Percentiles rank a stretch among this genome's conserved stretches.
These are phyloP conservation scores for Aporrectodea caliginosa DNA, from an alignment of 1,140 invertebrate genomes.

Conservation along the genomic window DNA sequence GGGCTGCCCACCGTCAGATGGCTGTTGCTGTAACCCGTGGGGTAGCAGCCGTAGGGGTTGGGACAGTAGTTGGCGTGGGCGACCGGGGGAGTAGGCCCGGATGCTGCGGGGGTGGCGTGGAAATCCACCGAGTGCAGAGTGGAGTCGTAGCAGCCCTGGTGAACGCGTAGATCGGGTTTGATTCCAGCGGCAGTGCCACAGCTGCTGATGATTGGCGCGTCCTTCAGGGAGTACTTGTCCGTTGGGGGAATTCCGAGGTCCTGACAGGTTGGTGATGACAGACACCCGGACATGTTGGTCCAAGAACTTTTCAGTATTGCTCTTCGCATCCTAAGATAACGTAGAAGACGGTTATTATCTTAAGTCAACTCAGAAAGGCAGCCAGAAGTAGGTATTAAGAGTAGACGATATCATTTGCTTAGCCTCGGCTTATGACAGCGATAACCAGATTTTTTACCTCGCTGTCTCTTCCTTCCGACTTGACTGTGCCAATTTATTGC, in stretches of 20 bases:
- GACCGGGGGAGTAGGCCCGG: neutral
- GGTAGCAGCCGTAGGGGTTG: neutral
- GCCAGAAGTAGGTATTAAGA: too few relatives aligned
- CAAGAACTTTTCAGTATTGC: neutral
- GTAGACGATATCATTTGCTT: too few relatives aligned
- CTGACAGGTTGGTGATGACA: neutral
- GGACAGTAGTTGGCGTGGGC: neutral
- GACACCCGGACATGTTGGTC: neutral
- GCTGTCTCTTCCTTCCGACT: too few relatives aligned
- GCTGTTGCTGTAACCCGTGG: neutral
- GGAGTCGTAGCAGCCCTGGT: neutral
- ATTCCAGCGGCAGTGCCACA: neutral
- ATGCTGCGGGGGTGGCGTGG: neutral
- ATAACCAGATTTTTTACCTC: too few relatives aligned
- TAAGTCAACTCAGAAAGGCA: too few relatives aligned
- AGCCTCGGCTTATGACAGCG: too few relatives aligned
- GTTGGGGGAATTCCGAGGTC: neutral
- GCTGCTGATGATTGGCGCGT: neutral
- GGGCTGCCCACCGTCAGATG: neutral
- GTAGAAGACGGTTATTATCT: too few relatives aligned
- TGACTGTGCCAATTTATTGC: too few relatives aligned
- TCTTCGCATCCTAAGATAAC: too few relatives aligned
- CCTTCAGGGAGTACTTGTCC: neutral
- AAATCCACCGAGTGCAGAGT: neutral
- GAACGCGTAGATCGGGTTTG: neutral